Evolutionary conservation across 2,888 invertebrate species (phyloP), one percentile per base, ranked within the genome.

Genomic region (Pharmacophagus antenor): DNA sequence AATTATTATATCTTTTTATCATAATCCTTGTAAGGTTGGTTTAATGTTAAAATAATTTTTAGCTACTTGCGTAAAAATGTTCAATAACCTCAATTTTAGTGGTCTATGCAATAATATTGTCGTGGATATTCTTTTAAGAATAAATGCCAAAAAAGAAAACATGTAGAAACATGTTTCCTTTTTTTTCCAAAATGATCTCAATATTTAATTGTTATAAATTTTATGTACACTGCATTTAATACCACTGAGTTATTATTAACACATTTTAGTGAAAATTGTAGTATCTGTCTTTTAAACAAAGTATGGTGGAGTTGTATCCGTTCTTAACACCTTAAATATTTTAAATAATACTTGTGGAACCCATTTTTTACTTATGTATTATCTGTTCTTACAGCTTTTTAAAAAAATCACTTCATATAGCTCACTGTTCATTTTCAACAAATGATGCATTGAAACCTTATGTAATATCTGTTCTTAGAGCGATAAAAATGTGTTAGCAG

Each of bases 311-410:
- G 20, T 57, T 77, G 75, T 84, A 86, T 77, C 79, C 76, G 77
- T 84, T 82, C 82, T 78, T 67, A 71, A 65, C 84, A 85, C 77
- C 84, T 77, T 77, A 83, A 57, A 63, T 21, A 56, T 46, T 10
- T 12, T 46, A 51, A 44, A 31, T 20, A 21, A 25, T 27, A 41
- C 20, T 20, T 50, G 54, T 64, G 1, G 10, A 27, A 27, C 8
- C 10, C 10, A 10, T 10, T 27, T 27, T 27, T 8, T 62, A 65
- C 63, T 55, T 61, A 37, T 65, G 62, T 70, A 73, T 70, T 68
- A 70, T 67, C 70, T 68, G 68, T 74, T 72, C 72, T 72, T 68
- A 71, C 70, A 73, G 69, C 67, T 67, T 37, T 15, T 8, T 49
- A 23, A 17, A n/a, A 42, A 58, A 59, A 61, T 57, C 37, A 56